Base-by-base conservation (phyloP, 2,888 invertebrate species). In the Baccha elongata region DNA sequence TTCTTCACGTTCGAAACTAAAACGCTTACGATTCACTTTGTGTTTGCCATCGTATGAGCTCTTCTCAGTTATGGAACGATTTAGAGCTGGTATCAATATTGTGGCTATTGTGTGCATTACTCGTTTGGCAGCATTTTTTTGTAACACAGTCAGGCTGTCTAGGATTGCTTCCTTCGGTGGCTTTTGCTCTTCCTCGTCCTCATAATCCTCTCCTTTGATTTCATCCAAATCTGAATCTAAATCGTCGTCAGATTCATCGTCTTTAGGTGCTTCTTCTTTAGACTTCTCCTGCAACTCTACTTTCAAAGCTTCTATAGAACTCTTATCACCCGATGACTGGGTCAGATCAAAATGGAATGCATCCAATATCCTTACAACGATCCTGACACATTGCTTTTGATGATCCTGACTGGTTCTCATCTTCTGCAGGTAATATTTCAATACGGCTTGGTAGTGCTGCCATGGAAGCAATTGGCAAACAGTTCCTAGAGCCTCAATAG, bases 321-420 rank as follows among this genome's bases (percentile, higher is more conserved):
- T 60, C 6, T 69, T 71, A 60, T 88, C 88, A 2, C 85, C 85
- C 65, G 92, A 89, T 4, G 92, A 93, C 88, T 94, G 94, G 0
- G 93, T 93, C 55, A 98, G 92, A 91, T 98, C 96, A 89, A 96
- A 99, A 91, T 98, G 98, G 88, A 98, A 99, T 0, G 96, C 94
- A 88, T 98, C 97, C 84, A 99, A 91, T 79, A 99, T 94, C 0
- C 94, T 93, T 0, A 95, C 94, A 11, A 96, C 92, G 69, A 96
- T 92, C 69, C 95, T 92, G 7, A 97, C 95, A 72, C 96, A 91
- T 86, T 97, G 96, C 86, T 96, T 97, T 87, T 98, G 98, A 88
- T 94, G 94, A 37, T 96, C 95, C 0, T 93, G 90, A 7, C 94
- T 93, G 55, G 92, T 92, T 0, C 95, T 92, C 88, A 99, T 92